Base-by-base conservation (phyloP, 1,140 invertebrate genomes). In the Nasonia longicornis region DNA sequence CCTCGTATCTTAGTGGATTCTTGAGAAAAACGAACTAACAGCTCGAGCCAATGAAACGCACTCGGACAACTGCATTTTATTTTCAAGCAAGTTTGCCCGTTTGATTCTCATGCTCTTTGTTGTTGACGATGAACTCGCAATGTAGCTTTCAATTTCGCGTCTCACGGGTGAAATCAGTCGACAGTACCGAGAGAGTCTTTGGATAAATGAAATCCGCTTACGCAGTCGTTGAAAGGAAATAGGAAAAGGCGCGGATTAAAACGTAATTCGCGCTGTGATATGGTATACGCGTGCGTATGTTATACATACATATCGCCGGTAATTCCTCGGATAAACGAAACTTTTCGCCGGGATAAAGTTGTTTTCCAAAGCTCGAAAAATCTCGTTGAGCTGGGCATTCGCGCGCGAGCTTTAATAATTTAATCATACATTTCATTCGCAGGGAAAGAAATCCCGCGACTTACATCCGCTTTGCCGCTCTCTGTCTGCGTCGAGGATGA, bases 341-440 rank as follows among this genome's bases (percentile, higher is more conserved):
- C 6, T 63, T 77, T 48, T 67, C 52, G 12, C n/a, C 11, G 8
- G 64, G 64, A 69, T 75, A 80, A 80, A 69, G 1, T 58, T 69
- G 42, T 75, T 69, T 70, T 70, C 63, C 42, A 76, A 69, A 80
- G 63, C 72, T 22, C 73, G 70, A 38, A 75, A 73, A 80, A 80
- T 75, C 71, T 52, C 72, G 58, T 38, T 26, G 64, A 38, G 77
- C 76, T 52, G 2, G 45, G 29, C 16, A 58, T 16, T 22, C 3
- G 31, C 35, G 20, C n/a, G 31, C 70, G 31, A 64, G 79, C 52
- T 81, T 81, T 77, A 67, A 73, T 77, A 77, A 82, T 82, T 77
- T 82, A 82, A 77, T 82, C 80, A 70, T 77, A 77, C 63, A 73
- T 82, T 74, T 70, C 63, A 64, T 79, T 78, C 77, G 66, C 31